Percentiles rank a stretch among this genome's conserved stretches.
phyloP scores from a whole-genome alignment of 2,113 vertebrate genomes.

The Bucco capensis region DNA sequence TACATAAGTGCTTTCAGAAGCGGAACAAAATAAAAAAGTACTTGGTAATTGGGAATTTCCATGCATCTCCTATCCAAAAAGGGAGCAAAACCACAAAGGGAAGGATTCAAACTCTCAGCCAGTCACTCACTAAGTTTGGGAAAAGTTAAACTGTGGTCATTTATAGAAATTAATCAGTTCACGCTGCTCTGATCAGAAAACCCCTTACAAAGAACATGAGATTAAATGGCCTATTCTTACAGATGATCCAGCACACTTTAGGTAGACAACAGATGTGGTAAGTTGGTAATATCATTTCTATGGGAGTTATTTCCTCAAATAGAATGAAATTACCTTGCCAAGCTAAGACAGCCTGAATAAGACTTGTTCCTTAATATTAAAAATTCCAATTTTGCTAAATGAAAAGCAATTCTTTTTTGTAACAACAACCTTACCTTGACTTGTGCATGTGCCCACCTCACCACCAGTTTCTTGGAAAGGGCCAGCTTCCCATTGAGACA shows the following conservation, averaged over 20 bases:
- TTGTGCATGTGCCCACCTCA: constrained; percentile 96
- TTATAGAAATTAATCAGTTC: neutral
- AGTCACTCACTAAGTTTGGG: neutral
- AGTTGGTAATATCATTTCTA: neutral
- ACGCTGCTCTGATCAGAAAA: neutral
- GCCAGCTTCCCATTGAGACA: constrained; percentile 96
- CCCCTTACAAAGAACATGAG: neutral
- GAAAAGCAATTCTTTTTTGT: fast-evolving
- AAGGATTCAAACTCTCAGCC: neutral
- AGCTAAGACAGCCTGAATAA: neutral
- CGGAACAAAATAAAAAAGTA: neutral
- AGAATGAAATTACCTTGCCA: neutral
- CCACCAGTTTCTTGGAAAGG: constrained; percentile 95
- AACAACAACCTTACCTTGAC: constrained; percentile 82
- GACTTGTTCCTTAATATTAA: neutral
- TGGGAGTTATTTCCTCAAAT: neutral
- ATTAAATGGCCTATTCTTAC: neutral
- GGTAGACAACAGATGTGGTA: fast-evolving
- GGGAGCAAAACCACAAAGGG: neutral
- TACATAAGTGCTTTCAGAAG: constrained; percentile 26
- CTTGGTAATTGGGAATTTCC: constrained; percentile 28
- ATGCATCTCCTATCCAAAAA: neutral
- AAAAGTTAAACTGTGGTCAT: neutral
- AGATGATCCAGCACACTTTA: neutral
- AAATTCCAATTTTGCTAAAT: no score